Base-by-base conservation (phyloP, 2,113 vertebrate species). In the Myrmecophaga tridactyla region DNA sequence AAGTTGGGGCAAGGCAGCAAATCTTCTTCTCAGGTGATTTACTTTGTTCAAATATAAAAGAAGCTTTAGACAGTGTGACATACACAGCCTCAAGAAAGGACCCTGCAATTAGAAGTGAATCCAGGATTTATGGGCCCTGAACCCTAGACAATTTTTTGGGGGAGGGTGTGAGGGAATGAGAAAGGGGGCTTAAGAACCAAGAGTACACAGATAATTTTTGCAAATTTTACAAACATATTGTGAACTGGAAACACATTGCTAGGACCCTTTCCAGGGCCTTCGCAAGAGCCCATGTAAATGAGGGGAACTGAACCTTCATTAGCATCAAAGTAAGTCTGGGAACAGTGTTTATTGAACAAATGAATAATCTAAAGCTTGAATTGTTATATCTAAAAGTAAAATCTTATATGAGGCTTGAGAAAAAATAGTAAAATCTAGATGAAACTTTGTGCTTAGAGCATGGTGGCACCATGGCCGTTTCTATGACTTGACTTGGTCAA, bases 311-410 rank as follows among this genome's bases (percentile, higher is more conserved):
- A 85, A 76, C 17, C 34, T 84, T 90, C 60, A 78, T 13, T 65
- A 86, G 80, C 76, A 34, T 82, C 39, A 72, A 58, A 36, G 41
- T 70, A 73, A 90, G 29, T 84, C 53, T 93, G 77, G 84, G 36
- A 65, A 92, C 23, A 94, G 90, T 46, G 65, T 70, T n/a, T 70
- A 36, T 72, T 70, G 34, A 96, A 81, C 43, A 95, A 89, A 72
- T 69, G 86, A 67, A 86, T 58, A 77, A 82, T 36, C 25, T 43
- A 27, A 86, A 81, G 25, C 9, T 91, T 89, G 25, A 89, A 76
- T 25, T 86, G n/a, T 9, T 82, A 34, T 10, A 72, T 36, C 41
- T 83, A 31, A 60, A 86, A 89, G 41, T 77, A 77, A 89, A 96
- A 93, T 58, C 3, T 73, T 87, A 53, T 65, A 67, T 75, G 73